Evolutionary conservation across 1,140 invertebrate species (phyloP).

Genomic region (Drosophila santomea): DNA sequence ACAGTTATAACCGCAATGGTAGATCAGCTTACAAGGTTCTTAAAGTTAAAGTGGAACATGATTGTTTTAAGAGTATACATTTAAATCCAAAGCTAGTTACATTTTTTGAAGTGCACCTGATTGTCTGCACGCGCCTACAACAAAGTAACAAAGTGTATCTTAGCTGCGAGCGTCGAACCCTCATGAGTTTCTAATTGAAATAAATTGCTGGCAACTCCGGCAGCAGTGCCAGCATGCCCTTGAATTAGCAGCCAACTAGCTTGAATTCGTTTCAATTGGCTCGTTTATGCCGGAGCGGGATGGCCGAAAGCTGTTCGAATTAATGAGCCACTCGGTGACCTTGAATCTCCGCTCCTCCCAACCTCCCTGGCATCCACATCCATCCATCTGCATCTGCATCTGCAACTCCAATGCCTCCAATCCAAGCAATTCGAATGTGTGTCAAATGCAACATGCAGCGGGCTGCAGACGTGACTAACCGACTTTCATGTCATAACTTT

Average conservation of each 20-base stretch:
- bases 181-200: constrained; percentile 80
- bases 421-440: constrained; percentile 69
- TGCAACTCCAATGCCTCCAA: not conserved
- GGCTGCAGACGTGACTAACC: constrained; percentile 76
- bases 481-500: constrained; percentile 83
- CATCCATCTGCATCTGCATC: constrained; percentile 1
- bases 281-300: constrained; percentile 53
- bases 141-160: constrained; percentile 22
- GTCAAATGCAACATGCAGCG: constrained; percentile 78
- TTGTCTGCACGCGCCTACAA: constrained; percentile 19
- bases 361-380: constrained; percentile 41
- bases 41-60: too few relatives aligned
- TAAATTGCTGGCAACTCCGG: constrained; percentile 66
- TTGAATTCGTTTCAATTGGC: constrained; percentile 72
- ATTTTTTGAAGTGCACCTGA: constrained; percentile 8
- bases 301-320: constrained; percentile 42
- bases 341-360: constrained; percentile 49
- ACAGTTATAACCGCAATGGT: too few relatives aligned
- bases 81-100: not conserved
- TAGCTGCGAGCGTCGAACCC: constrained; percentile 24
- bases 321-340: constrained; percentile 64
- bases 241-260: constrained; percentile 72
- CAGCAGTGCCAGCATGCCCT: constrained; percentile 61
- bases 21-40: too few relatives aligned
- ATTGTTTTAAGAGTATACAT: too few relatives aligned